These are phyloP conservation scores for Acrocyrtus sp. DNA, from an alignment of 2,888 invertebrate genomes.

Conservation along the genomic window DNA sequence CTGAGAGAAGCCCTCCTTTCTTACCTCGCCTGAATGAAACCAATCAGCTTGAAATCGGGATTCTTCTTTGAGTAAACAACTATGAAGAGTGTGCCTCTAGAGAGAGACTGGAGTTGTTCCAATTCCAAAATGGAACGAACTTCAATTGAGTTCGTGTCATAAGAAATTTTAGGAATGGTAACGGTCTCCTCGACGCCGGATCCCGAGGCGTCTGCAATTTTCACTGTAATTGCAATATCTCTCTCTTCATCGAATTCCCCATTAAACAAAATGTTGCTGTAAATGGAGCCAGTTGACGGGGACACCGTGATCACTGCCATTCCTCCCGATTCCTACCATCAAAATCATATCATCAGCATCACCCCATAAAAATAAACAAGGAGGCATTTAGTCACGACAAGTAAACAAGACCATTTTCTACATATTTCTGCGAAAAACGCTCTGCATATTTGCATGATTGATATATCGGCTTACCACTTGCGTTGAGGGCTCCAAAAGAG, in stretches of 20 bases:
- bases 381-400: neutral
- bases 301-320: constrained; percentile 87
- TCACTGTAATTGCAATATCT: constrained; percentile 60
- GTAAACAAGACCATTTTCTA: constrained; percentile 20
- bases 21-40: constrained; percentile 66
- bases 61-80: constrained; percentile 77
- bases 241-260: constrained; percentile 73
- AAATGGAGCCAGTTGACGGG: constrained; percentile 76
- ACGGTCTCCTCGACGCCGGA: constrained; percentile 60
- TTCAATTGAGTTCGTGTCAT: constrained; percentile 75
- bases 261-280: constrained; percentile 83
- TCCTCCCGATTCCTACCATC: constrained; percentile 74
- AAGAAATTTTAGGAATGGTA: constrained; percentile 62
- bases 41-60: constrained; percentile 74
- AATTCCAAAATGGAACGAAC: constrained; percentile 81
- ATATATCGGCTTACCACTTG: constrained; percentile 57
- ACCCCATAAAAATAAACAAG: neutral
- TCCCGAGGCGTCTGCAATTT: constrained; percentile 61
- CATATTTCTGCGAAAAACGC: neutral
- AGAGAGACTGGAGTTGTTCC: constrained; percentile 79
- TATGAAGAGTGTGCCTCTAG: constrained; percentile 79
- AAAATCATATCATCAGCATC: neutral
- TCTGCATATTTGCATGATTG: neutral
- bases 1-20: constrained; percentile 1
- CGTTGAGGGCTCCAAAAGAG: constrained; percentile 76